Evolutionary conservation across 2,113 vertebrate genomes (phyloP).

Genomic region (Zapornia atra): DNA sequence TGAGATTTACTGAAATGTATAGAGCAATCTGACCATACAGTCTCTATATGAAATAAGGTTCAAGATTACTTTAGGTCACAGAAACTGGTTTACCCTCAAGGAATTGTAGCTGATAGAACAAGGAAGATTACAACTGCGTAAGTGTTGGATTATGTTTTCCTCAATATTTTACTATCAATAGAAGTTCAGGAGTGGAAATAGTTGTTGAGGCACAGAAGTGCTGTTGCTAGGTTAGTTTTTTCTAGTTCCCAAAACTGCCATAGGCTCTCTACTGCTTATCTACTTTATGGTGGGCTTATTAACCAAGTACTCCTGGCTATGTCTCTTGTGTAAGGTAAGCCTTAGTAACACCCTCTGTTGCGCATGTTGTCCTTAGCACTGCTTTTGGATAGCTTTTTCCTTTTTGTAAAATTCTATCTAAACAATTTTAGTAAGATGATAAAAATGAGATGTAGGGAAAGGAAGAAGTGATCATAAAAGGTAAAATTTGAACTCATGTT

Average conservation of each 20-base stretch:
- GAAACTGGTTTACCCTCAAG: not conserved
- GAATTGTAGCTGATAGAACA: not conserved
- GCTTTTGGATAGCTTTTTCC: not conserved
- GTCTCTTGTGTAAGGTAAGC: not conserved
- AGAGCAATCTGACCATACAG: not conserved
- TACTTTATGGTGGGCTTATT: not conserved
- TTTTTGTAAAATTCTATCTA: not conserved
- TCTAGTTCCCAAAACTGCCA: not conserved
- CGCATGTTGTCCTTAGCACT: not conserved
- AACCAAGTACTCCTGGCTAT: not conserved
- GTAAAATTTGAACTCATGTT: not conserved
- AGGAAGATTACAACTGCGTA: not conserved
- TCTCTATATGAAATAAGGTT: not conserved
- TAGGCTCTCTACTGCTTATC: not conserved
- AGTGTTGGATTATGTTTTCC: not conserved
- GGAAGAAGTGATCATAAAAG: not conserved
- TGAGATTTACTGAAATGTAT: not conserved
- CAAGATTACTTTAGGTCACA: not conserved
- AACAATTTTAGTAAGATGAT: not conserved
- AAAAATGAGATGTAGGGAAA: not conserved
- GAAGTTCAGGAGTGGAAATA: not conserved
- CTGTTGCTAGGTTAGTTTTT: not conserved
- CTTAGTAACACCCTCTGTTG: not conserved
- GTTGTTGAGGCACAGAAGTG: not conserved
- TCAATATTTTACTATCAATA: not conserved